Percentiles rank a stretch among this genome's conserved stretches.
These are phyloP conservation scores for Bombyx mandarina DNA, from an alignment of 1,140 invertebrate species.

Conservation along the genomic window DNA sequence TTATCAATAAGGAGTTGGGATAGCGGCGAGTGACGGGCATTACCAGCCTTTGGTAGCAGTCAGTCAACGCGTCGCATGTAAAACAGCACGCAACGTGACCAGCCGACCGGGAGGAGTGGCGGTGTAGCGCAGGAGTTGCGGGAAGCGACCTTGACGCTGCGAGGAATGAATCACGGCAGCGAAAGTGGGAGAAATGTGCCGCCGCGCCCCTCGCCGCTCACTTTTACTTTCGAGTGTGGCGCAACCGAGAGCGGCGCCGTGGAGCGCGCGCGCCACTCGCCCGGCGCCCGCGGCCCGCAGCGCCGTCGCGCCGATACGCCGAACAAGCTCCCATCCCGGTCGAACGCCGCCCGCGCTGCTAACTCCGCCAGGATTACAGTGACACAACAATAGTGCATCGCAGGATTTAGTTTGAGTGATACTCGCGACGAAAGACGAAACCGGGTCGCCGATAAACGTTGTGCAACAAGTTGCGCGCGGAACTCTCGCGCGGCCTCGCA, in stretches of 20 bases:
- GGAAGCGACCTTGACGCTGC: constrained; percentile 53
- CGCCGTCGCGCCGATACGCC: constrained; percentile 55
- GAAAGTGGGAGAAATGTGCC: constrained; percentile 70
- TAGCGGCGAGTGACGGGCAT: too few species aligned
- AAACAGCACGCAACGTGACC: constrained; percentile 10
- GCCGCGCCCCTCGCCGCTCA: constrained; percentile 57
- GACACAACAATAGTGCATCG: constrained; percentile 43
- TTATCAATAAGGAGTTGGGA: too few species aligned
- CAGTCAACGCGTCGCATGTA: not conserved
- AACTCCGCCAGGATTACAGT: constrained; percentile 63
- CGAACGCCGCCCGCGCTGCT: constrained; percentile 24
- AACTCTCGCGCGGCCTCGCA: constrained; percentile 54
- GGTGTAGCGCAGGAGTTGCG: constrained; percentile 33
- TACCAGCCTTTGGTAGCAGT: constrained; percentile 2
- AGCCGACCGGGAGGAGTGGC: constrained; percentile 16
- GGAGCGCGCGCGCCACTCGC: constrained; percentile 51
- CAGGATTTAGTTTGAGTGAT: constrained; percentile 53
- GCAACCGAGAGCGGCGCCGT: constrained; percentile 55
- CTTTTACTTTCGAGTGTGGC: constrained; percentile 70
- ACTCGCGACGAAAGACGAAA: constrained; percentile 49
- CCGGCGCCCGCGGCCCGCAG: constrained; percentile 64
- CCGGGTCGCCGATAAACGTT: constrained; percentile 56
- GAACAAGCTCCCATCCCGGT: constrained; percentile 25
- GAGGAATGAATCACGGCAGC: constrained; percentile 58
- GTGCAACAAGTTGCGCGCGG: constrained; percentile 48